Percentiles rank a stretch among this genome's conserved stretches.
Conservation (phyloP, 2,797 vertebrate species). For the Molothrus aeneus region DNA sequence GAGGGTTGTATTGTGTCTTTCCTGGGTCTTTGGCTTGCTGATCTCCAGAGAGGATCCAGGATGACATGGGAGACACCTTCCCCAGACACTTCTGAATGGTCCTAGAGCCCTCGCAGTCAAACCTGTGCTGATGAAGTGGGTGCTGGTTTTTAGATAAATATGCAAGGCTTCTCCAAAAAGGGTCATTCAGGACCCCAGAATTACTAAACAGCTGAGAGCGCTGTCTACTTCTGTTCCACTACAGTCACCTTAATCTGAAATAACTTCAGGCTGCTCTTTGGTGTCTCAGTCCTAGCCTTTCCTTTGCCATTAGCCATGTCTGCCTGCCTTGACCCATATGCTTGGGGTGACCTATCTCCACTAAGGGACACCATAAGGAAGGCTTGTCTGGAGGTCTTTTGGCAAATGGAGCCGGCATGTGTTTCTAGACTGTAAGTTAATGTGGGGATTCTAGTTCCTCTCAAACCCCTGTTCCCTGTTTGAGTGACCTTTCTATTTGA, state of each 20-base stretch:
- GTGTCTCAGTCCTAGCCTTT: background rate
- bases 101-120: background rate
- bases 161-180: background rate
- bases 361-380: background rate
- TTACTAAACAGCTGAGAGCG: rapidly evolving
- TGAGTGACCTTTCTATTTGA: background rate
- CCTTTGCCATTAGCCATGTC: background rate
- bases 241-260: background rate
- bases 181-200: background rate
- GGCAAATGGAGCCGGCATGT: background rate
- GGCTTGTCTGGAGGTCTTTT: background rate
- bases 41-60: background rate
- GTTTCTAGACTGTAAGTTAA: background rate
- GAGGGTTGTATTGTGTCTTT: background rate
- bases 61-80: background rate
- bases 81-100: background rate
- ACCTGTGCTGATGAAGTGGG: background rate
- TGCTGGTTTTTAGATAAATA: background rate
- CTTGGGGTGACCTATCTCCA: background rate
- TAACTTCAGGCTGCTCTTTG: background rate
- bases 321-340: background rate
- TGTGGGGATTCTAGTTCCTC: background rate
- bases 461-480: background rate
- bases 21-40: background rate
- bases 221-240: background rate